Evolutionary conservation across 2,797 vertebrate species (phyloP).

Genomic region (Chaetophractus vellerosus): DNA sequence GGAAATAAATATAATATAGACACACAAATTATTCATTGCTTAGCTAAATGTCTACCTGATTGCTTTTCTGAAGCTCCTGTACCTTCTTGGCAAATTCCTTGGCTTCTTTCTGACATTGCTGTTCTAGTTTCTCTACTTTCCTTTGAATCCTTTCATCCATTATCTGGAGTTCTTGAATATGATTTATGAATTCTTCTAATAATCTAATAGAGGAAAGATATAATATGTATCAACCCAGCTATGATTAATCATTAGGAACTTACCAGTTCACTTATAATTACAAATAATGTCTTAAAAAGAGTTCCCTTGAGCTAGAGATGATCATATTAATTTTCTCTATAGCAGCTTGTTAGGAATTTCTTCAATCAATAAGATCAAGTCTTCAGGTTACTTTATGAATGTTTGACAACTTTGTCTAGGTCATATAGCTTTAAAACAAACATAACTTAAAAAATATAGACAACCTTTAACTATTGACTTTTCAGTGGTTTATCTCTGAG

Average conservation of each 20-base stretch:
- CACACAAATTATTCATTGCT: slow-evolving; percentile 20
- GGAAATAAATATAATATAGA: slow-evolving; percentile 47
- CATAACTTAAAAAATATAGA: background rate
- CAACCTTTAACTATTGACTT: slow-evolving; percentile 17
- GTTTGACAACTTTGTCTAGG: slow-evolving; percentile 17
- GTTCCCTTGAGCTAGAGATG: slow-evolving; percentile 14
- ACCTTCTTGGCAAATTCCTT: slow-evolving; percentile 99
- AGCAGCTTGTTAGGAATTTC: slow-evolving; percentile 38
- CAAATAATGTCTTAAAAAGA: slow-evolving; percentile 21
- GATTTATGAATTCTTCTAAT: slow-evolving; percentile 98
- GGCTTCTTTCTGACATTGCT: slow-evolving; percentile 98
- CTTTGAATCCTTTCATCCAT: slow-evolving; percentile 99
- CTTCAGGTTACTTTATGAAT: background rate
- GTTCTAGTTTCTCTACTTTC: slow-evolving; percentile 98
- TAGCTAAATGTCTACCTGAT: slow-evolving; percentile 93
- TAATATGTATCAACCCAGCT: slow-evolving; percentile 49
- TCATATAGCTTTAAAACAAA: slow-evolving; percentile 28
- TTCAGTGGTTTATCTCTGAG: slow-evolving; percentile 5
- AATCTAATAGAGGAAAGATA: slow-evolving; percentile 91
- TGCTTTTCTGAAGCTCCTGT: slow-evolving; percentile 98
- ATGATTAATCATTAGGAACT: slow-evolving; percentile 1
- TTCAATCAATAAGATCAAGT: background rate
- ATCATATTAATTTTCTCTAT: slow-evolving; percentile 48
- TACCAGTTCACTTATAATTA: slow-evolving; percentile 13
- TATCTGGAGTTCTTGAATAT: slow-evolving; percentile 98